Evolutionary conservation across 2,888 invertebrate species (phyloP).

Genomic region (Diploptera punctata): DNA sequence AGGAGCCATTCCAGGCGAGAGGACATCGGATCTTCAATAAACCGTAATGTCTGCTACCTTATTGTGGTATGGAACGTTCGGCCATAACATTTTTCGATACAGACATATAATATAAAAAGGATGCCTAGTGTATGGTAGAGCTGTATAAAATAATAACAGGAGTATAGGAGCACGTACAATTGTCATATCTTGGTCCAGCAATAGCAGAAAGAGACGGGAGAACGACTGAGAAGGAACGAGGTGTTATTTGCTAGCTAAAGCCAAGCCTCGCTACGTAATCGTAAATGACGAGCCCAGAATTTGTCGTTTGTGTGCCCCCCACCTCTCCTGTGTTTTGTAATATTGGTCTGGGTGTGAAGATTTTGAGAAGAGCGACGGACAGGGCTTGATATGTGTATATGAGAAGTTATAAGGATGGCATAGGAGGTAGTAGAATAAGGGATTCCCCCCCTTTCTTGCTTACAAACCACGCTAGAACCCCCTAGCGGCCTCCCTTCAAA

Average conservation of each 20-base stretch:
- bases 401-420: conserved; percentile 43
- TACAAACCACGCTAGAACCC: conserved; percentile 40
- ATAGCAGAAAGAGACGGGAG: not conserved
- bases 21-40: conserved; percentile 23
- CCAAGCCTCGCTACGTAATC: conserved; percentile 45
- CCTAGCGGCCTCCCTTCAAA: conserved; percentile 43
- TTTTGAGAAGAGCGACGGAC: conserved; percentile 22
- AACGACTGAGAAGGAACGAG: not conserved
- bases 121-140: conserved; percentile 23
- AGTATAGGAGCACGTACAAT: conserved; percentile 40
- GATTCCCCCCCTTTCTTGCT: conserved; percentile 33
- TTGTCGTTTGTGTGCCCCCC: conserved; percentile 48
- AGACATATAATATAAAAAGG: conserved; percentile 3
- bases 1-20: conserved; percentile 7
- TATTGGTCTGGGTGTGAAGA: conserved; percentile 33
- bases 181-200: conserved; percentile 40
- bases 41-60: conserved; percentile 28
- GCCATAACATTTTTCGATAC: conserved; percentile 32
- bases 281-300: conserved; percentile 50
- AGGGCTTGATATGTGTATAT: conserved; percentile 41
- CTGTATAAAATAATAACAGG: conserved; percentile 42
- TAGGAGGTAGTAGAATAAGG: conserved; percentile 14
- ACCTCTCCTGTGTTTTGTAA: conserved; percentile 43
- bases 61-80: conserved; percentile 27
- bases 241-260: conserved; percentile 37